Base-by-base conservation (phyloP, 2,888 invertebrate species). In the Agrochola circellaris region DNA sequence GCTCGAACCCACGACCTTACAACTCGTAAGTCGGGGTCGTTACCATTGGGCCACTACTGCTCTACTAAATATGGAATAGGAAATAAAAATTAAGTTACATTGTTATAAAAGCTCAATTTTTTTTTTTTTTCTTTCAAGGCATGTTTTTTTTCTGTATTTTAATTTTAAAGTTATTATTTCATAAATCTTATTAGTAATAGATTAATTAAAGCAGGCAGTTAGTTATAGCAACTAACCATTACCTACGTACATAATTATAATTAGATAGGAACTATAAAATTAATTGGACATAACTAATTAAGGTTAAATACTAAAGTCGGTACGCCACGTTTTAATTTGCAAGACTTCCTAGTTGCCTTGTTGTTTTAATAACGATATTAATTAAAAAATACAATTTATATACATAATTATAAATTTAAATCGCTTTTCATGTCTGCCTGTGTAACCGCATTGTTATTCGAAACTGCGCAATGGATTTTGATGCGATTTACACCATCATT, bases 341-440 rank as follows among this genome's bases (percentile, higher is more conserved):
- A 65, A 69, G 34, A 86, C 73, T 83, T 86, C 87, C 87, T 86
- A 73, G 65, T 81, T 66, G 65, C 68, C 30, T 68, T 56, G 62
- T 51, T 20, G 20, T 64, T 79, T 79, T 70, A 75, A 58, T 54
- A 73, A 78, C 42, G 70, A 72, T 68, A 81, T 77, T 81, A 83
- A 79, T 81, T 81, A 74, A 81, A 61, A 17, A 81, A 74, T 74
- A 73, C 60, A 72, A 58, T 26, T 13, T 56, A 6, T 7, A 15
- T 58, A 15, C 15, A 26, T 26, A 34, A 58, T 58, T 58, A 26
- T 13, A 26, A 58, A 58, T n/a, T n/a, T 2, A 58, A 26, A 2
- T 56, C 13, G n/a, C 6, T 15, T 58, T 26, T 13, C 26, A 7
- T 58, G 58, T 58, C 26, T 26, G 15, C 17, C 17, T 17, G 58